These are phyloP conservation scores for Lomographa bimaculata DNA, from an alignment of 2,888 invertebrate genomes.

Conservation along the genomic window DNA sequence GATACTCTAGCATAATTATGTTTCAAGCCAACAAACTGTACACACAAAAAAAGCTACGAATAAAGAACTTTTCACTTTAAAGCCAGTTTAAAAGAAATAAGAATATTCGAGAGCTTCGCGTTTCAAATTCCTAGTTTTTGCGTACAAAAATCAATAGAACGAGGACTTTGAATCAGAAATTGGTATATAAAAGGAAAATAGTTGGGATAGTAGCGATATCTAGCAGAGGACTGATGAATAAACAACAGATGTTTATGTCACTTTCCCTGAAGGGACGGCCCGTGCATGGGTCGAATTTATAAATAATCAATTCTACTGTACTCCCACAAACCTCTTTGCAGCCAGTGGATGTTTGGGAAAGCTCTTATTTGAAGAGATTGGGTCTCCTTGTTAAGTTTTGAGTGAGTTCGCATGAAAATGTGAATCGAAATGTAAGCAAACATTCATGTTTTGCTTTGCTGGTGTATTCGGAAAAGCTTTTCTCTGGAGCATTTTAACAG, in stretches of 20 bases:
- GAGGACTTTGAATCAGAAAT: conserved; percentile 36
- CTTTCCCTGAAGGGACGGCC: conserved; percentile 40
- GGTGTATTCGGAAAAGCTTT: conserved; percentile 9
- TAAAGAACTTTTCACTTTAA: too few species aligned
- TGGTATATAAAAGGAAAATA: conserved; percentile 42
- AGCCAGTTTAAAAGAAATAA: too few species aligned
- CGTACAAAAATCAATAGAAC: conserved; percentile 34
- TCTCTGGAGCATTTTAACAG: background rate
- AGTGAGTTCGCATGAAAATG: conserved; percentile 16
- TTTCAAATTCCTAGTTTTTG: conserved; percentile 17
- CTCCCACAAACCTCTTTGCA: conserved; percentile 20
- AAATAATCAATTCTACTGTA: conserved; percentile 52
- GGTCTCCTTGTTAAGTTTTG: conserved; percentile 28
- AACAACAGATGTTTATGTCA: conserved; percentile 67
- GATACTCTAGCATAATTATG: conserved; percentile 3
- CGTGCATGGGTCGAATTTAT: conserved; percentile 52
- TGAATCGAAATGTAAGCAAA: conserved; percentile 9
- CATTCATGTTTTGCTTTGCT: conserved; percentile 6
- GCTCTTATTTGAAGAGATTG: conserved; percentile 26
- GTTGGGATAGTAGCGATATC: conserved; percentile 47
- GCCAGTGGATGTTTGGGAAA: conserved; percentile 25
- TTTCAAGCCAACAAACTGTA: conserved; percentile 4
- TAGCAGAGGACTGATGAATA: conserved; percentile 60
- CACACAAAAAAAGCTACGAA: too few species aligned
- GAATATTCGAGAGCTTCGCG: conserved; percentile 13